Base-by-base conservation (phyloP, 2,113 vertebrate species). In the Vulpes ferrilata region DNA sequence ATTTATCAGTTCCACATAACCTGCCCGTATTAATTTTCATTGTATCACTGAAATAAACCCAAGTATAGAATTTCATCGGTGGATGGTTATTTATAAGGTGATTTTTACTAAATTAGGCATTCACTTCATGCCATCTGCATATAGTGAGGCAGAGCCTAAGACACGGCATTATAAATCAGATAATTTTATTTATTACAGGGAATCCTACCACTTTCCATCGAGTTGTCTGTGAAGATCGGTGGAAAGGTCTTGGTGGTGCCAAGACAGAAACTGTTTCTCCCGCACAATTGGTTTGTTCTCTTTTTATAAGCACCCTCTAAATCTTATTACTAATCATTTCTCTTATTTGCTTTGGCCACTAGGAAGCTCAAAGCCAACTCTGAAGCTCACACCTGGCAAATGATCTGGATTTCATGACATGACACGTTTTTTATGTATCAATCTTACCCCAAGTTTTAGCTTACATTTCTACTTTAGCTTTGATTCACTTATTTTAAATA, bases 401-500 rank as follows among this genome's bases (percentile, higher is more conserved):
- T 4, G 25, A 59, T 27, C 32, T 51, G 35, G 60, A 81, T 81
- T 27, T 92, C 55, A 80, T 2, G 7, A 59, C 16, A 4, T 10
- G 11, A 13, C 48, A 9, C 17, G 16, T 43, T 43, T 69, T 78
- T 78, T 88, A 30, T 16, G n/a, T 12, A 17, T 13, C 43, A 57
- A 57, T 19, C 43, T 69, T 43, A 48, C 32, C 25, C n/a, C 55
- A 35, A 22, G 11, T 11, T 79, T 88, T 12, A 55, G 22, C 51
- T 95, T 43, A 64, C 76, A 57, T 64, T 57, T 82, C 48, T 74
- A 22, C 35, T 16, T 82, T 11, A 90, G 65, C 27, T 30, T 76
- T 35, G 3, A 43, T 62, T 60, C 79, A 51, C 25, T n/a, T 65
- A 73, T 9, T 96, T 81, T 91, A 90, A 96, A 92, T 82, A 76